Conservation (phyloP, 2,113 vertebrate species). For the Lutjanus erythropterus region DNA sequence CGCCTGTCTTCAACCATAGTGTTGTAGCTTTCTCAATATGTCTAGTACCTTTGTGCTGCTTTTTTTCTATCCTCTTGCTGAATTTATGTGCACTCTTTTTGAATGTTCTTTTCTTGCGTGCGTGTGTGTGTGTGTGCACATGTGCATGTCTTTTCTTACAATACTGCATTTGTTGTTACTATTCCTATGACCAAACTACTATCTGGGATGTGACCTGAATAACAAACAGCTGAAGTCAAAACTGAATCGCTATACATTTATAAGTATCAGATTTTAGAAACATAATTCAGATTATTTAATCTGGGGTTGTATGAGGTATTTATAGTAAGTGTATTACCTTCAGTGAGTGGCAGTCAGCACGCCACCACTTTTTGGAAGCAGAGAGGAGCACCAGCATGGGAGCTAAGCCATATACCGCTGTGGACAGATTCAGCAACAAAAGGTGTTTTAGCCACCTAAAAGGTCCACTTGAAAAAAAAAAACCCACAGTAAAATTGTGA, state of each 20-base stretch:
- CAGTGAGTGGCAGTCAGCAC: no score
- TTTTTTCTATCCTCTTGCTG: slow-evolving; percentile 44
- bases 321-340: no score
- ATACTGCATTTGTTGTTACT: slow-evolving; percentile 16
- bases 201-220: not conserved
- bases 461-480: no score
- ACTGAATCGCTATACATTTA: slow-evolving; percentile 5
- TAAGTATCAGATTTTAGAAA: not conserved
- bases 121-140: not conserved
- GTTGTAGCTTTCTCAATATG: slow-evolving; percentile 53
- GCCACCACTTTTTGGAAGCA: no score
- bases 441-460: no score
- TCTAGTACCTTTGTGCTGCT: slow-evolving; percentile 33
- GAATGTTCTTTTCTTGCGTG: not conserved
- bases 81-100: slow-evolving; percentile 32
- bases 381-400: no score
- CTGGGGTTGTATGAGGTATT: no score
- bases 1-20: slow-evolving; percentile 54
- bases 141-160: not conserved
- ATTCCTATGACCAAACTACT: slow-evolving; percentile 8
- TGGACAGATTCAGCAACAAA: no score
- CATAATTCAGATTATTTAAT: no score
- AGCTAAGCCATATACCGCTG: no score
- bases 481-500: no score
- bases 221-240: slow-evolving; percentile 1